Evolutionary conservation across 2,797 vertebrate genomes (phyloP).

Genomic region (Podarcis siculus): DNA sequence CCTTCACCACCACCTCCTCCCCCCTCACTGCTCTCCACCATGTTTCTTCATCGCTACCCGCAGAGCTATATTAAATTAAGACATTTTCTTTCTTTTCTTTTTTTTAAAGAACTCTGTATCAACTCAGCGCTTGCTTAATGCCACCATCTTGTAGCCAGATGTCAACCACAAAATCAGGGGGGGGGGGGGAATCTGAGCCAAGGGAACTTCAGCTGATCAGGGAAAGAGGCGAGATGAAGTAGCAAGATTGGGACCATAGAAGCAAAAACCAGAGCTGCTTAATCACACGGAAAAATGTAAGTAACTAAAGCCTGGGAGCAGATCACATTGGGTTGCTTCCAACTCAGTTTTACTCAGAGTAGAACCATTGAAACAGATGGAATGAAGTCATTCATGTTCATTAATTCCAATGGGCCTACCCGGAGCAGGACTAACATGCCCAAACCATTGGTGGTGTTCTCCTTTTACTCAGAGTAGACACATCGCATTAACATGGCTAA

Average conservation of each 20-base stretch:
- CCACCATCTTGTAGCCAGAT: constrained; percentile 76
- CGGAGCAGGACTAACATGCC: too few species aligned
- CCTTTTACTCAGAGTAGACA: too few species aligned
- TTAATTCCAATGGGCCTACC: too few species aligned
- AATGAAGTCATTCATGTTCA: not conserved
- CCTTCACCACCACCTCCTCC: constrained; percentile 39
- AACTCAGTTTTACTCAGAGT: not conserved
- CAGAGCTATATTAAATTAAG: constrained; percentile 21
- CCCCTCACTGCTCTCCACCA: constrained; percentile 41
- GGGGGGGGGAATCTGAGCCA: not conserved
- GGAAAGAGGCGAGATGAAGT: constrained; percentile 36
- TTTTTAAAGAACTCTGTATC: constrained; percentile 21
- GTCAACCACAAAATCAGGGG: constrained; percentile 54
- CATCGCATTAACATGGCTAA: too few species aligned
- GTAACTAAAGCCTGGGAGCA: not conserved
- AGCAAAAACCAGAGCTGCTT: not conserved
- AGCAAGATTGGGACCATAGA: constrained; percentile 29
- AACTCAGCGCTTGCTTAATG: constrained; percentile 53
- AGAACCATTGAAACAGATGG: not conserved
- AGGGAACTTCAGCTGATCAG: not conserved
- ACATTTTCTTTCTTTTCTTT: not conserved
- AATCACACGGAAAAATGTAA: not conserved
- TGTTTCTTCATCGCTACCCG: not conserved
- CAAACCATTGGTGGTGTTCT: too few species aligned
- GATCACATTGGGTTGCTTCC: not conserved